These are phyloP conservation scores for Pheosia tremula DNA, from an alignment of 2,888 invertebrate genomes.

Conservation along the genomic window DNA sequence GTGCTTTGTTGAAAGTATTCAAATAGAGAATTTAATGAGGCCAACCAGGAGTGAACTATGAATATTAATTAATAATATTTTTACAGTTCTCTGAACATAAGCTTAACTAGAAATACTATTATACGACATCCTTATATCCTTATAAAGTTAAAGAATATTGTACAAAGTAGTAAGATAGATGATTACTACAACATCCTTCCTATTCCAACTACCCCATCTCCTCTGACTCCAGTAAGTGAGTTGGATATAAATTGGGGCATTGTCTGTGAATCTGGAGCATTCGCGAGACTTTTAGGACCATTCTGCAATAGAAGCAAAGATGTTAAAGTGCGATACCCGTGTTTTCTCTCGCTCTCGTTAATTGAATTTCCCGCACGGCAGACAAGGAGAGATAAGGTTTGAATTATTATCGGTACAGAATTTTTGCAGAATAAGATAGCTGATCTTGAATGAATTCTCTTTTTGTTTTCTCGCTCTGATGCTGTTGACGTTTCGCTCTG, in stretches of 20 bases:
- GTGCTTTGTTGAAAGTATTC: too few relatives aligned
- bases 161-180: neutral
- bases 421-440: conserved; percentile 69
- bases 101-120: neutral
- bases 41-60: too few relatives aligned
- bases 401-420: conserved; percentile 63
- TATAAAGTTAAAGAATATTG: neutral
- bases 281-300: conserved; percentile 68
- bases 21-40: too few relatives aligned
- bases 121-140: neutral
- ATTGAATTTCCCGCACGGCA: conserved; percentile 34
- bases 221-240: conserved; percentile 79
- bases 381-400: conserved; percentile 57
- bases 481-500: conserved; percentile 67
- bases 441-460: conserved; percentile 75
- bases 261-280: conserved; percentile 83
- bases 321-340: conserved; percentile 41
- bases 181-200: conserved; percentile 54
- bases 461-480: conserved; percentile 72
- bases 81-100: neutral
- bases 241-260: conserved; percentile 84
- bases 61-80: too few relatives aligned
- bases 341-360: conserved; percentile 43
- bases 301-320: conserved; percentile 69
- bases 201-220: conserved; percentile 62